Conservation (phyloP, 2,797 vertebrate species). For the Discoglossus pictus region DNA sequence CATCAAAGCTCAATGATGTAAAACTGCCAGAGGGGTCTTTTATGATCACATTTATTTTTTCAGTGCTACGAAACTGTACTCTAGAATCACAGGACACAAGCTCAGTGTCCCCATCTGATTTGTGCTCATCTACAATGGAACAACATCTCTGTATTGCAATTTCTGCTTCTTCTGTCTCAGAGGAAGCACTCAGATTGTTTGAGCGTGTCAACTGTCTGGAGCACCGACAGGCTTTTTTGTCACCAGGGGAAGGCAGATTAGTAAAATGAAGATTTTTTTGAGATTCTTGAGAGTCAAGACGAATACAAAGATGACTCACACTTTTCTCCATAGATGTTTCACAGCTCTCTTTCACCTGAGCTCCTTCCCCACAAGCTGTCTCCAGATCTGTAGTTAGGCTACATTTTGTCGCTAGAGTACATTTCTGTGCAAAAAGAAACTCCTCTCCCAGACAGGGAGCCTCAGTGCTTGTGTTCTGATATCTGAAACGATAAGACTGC, state of each 20-base stretch:
- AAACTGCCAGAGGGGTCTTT: constrained; percentile 65
- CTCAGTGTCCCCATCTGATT: constrained; percentile 55
- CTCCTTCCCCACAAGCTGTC: constrained; percentile 35
- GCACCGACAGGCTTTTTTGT: constrained; percentile 49
- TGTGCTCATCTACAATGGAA: constrained; percentile 54
- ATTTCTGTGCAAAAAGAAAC: constrained; percentile 52
- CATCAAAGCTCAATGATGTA: constrained; percentile 60
- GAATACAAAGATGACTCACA: constrained; percentile 27
- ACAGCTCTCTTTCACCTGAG: constrained; percentile 24
- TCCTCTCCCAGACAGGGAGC: constrained; percentile 45
- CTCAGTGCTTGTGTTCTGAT: constrained; percentile 50
- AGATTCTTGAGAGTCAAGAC: constrained; percentile 45
- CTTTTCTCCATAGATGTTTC: constrained; percentile 41
- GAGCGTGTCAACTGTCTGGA: constrained; percentile 43
- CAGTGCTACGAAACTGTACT: constrained; percentile 60
- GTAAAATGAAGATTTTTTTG: constrained; percentile 40
- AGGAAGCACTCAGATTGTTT: constrained; percentile 49
- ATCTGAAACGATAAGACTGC: constrained; percentile 42
- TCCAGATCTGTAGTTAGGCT: constrained; percentile 43
- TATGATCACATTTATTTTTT: constrained; percentile 67
- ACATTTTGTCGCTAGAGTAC: constrained; percentile 51
- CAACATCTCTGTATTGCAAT: constrained; percentile 48
- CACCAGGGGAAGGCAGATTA: constrained; percentile 15
- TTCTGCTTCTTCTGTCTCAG: constrained; percentile 49
- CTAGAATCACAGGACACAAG: constrained; percentile 52